Conservation (phyloP, 2,113 vertebrate species). For the Campylomormyrus tamandua region DNA sequence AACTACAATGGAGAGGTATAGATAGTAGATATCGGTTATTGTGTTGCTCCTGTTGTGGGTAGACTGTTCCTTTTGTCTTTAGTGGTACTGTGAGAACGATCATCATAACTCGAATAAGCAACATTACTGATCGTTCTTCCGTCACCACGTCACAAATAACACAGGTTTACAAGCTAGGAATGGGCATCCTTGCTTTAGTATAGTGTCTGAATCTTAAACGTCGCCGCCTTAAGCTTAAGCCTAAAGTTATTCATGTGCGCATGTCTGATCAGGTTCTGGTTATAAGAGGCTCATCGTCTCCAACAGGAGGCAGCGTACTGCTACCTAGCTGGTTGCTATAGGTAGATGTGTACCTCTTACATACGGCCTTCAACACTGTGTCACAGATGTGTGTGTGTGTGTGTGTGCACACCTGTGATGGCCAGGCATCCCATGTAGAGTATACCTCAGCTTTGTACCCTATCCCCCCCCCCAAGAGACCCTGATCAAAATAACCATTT, state of each 20-base stretch:
- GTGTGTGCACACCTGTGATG: no score
- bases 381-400: background rate
- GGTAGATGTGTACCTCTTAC: background rate
- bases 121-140: background rate
- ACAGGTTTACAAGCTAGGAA: background rate
- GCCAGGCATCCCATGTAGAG: background rate
- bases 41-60: background rate
- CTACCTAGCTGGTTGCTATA: background rate
- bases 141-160: background rate
- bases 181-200: background rate
- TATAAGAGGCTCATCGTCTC: background rate
- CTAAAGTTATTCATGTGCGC: background rate
- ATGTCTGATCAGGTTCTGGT: background rate
- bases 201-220: background rate
- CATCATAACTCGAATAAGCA: background rate
- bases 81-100: background rate
- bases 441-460: background rate
- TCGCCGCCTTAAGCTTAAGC: background rate
- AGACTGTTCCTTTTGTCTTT: background rate
- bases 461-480: background rate
- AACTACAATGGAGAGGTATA: background rate
- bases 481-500: background rate
- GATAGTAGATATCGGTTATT: background rate
- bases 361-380: background rate
- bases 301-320: background rate